A percentile compares a stretch with the other conserved stretches of the same genome.
These are phyloP conservation scores for Corythornis vintsioides DNA, from an alignment of 2,113 vertebrate species.

Conservation along the genomic window DNA sequence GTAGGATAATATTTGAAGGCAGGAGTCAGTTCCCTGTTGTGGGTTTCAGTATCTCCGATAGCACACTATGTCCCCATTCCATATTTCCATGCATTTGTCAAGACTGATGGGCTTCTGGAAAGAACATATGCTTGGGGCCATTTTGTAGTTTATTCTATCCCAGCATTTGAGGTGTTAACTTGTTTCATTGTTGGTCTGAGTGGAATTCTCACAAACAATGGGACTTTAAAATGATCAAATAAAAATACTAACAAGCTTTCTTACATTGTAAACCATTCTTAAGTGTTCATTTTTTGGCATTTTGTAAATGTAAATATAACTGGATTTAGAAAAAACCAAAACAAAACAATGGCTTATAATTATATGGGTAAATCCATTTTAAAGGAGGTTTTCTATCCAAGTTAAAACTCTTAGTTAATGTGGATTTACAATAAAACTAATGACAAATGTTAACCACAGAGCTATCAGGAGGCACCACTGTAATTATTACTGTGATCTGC, in stretches of 20 bases:
- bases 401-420: slow-evolving; percentile 11
- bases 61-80: neutral
- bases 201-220: slow-evolving; percentile 2
- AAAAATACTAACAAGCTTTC: slow-evolving; percentile 38
- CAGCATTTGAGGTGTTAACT: slow-evolving; percentile 31
- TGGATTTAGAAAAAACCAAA: neutral
- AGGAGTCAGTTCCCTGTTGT: neutral
- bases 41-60: neutral
- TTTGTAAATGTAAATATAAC: slow-evolving; percentile 15
- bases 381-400: neutral
- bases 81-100: neutral
- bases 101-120: neutral
- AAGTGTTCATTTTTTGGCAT: neutral
- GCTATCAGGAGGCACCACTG: slow-evolving; percentile 44
- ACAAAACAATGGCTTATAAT: neutral
- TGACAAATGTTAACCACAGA: slow-evolving; percentile 58
- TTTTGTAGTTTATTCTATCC: slow-evolving; percentile 4
- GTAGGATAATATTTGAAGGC: neutral
- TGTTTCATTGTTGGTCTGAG: neutral
- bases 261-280: neutral
- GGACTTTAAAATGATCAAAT: slow-evolving; percentile 36
- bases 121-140: neutral
- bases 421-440: slow-evolving; percentile 41
- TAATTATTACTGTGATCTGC: slow-evolving; percentile 56
- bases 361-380: neutral